Evolutionary conservation across 2,797 vertebrate species (phyloP).

Genomic region (Acanthiza pusilla): DNA sequence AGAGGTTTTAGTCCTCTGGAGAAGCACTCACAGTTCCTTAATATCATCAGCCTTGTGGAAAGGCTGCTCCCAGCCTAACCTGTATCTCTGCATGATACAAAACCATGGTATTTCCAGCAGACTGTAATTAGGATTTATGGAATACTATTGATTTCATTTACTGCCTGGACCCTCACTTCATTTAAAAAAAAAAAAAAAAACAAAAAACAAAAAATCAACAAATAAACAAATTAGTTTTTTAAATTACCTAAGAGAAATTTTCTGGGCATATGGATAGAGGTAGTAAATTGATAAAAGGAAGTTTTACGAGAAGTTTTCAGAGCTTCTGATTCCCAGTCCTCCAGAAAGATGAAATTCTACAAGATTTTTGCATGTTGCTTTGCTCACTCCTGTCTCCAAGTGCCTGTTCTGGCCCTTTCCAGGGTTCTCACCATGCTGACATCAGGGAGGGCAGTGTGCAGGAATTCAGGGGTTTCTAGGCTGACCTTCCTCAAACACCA

Average conservation of each 20-base stretch:
- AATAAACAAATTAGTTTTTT: neutral
- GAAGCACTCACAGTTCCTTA: neutral
- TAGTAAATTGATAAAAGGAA: neutral
- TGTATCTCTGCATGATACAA: neutral
- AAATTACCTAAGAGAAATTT: neutral
- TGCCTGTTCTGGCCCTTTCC: neutral
- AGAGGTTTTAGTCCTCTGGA: neutral
- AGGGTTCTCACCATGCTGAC: neutral
- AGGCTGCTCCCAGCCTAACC: neutral
- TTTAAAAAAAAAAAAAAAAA: neutral
- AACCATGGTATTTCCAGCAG: neutral
- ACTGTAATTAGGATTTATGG: neutral
- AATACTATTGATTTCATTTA: neutral
- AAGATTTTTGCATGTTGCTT: neutral
- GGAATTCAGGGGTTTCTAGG: neutral
- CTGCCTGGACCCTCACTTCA: neutral
- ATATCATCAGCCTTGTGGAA: too few species aligned
- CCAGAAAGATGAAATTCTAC: too few species aligned
- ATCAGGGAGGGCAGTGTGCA: rapidly evolving
- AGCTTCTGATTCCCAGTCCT: neutral
- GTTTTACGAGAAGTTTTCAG: neutral
- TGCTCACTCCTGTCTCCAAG: rapidly evolving
- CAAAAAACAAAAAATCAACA: too few species aligned
- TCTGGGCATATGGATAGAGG: neutral
- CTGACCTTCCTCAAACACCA: neutral